A percentile compares a stretch with the other conserved stretches of the same genome.
Conservation (phyloP, 2,888 invertebrate genomes). For the Eilema depressum region DNA sequence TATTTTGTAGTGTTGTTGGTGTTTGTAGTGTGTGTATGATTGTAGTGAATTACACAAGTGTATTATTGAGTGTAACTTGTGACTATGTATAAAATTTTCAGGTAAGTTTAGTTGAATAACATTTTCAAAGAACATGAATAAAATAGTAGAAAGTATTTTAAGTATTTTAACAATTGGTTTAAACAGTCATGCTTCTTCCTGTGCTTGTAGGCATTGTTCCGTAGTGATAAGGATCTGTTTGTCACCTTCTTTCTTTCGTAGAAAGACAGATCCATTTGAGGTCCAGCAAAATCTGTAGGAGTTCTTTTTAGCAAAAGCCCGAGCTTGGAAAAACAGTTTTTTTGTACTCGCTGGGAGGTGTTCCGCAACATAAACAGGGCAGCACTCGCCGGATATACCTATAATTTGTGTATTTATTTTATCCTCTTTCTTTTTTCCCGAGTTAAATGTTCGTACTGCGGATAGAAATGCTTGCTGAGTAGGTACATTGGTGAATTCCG, state of each 20-base stretch:
- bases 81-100: background rate
- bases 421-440: background rate
- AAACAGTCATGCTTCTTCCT: background rate
- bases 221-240: background rate
- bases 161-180: background rate
- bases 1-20: background rate
- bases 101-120: background rate
- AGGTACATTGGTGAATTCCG: background rate
- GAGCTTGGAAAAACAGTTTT: background rate
- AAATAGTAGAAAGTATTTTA: background rate
- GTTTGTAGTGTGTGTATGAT: background rate
- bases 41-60: background rate
- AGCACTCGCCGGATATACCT: background rate
- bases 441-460: background rate
- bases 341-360: background rate
- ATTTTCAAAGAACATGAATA: background rate
- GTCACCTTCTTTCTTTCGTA: conserved; percentile 9
- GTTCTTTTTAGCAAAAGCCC: background rate
- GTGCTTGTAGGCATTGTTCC: background rate
- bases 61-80: background rate
- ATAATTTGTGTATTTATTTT: background rate
- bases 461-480: too few species aligned
- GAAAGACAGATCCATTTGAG: background rate
- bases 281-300: conserved; percentile 1
- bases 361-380: background rate